Base-by-base conservation (phyloP, 1,140 invertebrate species). In the Atta cephalotes region DNA sequence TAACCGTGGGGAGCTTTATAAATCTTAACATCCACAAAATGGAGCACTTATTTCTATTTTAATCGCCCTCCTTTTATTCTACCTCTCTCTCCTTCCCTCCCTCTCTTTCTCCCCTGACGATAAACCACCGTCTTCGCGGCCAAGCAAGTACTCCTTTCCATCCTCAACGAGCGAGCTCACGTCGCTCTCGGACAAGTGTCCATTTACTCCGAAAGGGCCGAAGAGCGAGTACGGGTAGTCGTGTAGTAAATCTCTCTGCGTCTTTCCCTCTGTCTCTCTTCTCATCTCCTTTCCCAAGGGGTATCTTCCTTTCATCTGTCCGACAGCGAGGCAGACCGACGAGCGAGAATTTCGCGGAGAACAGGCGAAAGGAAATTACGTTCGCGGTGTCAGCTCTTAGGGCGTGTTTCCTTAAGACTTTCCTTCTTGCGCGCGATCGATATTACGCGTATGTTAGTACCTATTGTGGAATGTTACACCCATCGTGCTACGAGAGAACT, bases 21-120 rank as follows among this genome's bases (percentile, higher is more conserved):
- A 90, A 89, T 89, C 77, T 78, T 39, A 68, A 85, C 71, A 53
- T 70, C 78, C 72, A 58, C 88, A 87, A 90, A 90, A 72, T 79
- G 85, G 85, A 89, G 51, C 89, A 88, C 85, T 90, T 90, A 89
- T 89, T 89, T 89, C 88, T 87, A 80, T 77, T 89, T 90, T 90
- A 89, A 90, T 89, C 88, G 71, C 6, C 66, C 88, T 80, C 84
- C 86, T 89, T 90, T 88, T 90, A 79, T 72, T 77, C 85, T 21
- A 12, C 53, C 16, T 21, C 5, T 28, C 16, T 14, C 1, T 3
- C 7, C 14, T 14, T 3, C 2, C n/a, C 10, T 18, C 21, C 18
- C n/a, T 21, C n/a, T 21, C 56, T 21, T 10, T 14, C 56, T 18
- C 39, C 39, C 14, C 21, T 39, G 5, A 60, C 79, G 89, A 90